phyloP scores from a whole-genome alignment of 2,797 vertebrate species.

The Heterohyrax brucei region DNA sequence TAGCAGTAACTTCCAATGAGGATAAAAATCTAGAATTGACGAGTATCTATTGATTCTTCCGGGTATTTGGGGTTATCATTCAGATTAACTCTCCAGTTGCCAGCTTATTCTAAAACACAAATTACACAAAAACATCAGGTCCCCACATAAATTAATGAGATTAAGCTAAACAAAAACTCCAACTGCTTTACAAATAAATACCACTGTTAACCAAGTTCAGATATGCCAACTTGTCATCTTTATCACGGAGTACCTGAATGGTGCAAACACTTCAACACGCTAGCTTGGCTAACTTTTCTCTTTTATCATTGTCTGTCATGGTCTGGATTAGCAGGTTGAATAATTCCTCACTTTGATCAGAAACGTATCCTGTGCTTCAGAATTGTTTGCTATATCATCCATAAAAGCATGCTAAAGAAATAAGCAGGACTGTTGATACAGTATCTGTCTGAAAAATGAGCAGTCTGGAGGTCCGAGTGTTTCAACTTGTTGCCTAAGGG shows the following conservation, averaged over 20 bases:
- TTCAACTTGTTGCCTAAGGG: neutral
- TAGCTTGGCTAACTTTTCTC: neutral
- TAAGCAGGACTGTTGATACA: rapidly evolving
- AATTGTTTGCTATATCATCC: neutral
- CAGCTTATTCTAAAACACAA: neutral
- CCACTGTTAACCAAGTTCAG: neutral
- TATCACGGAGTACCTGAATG: neutral
- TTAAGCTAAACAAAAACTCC: conserved; percentile 38
- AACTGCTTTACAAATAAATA: neutral
- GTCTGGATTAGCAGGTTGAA: neutral
- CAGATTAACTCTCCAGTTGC: conserved; percentile 52
- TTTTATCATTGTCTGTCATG: neutral
- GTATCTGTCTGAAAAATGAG: neutral
- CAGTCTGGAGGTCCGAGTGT: neutral
- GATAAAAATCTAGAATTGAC: neutral
- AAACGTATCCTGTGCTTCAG: neutral
- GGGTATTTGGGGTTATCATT: neutral
- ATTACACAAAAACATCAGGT: neutral
- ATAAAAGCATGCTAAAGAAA: rapidly evolving
- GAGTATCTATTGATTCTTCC: neutral
- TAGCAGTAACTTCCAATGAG: neutral
- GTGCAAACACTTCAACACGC: neutral
- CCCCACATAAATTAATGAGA: conserved; percentile 71
- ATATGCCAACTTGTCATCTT: neutral
- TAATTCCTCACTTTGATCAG: rapidly evolving